Percentiles rank a stretch among this genome's conserved stretches.
phyloP scores from a whole-genome alignment of 2,113 vertebrate genomes.

The Pycnonotus jocosus region DNA sequence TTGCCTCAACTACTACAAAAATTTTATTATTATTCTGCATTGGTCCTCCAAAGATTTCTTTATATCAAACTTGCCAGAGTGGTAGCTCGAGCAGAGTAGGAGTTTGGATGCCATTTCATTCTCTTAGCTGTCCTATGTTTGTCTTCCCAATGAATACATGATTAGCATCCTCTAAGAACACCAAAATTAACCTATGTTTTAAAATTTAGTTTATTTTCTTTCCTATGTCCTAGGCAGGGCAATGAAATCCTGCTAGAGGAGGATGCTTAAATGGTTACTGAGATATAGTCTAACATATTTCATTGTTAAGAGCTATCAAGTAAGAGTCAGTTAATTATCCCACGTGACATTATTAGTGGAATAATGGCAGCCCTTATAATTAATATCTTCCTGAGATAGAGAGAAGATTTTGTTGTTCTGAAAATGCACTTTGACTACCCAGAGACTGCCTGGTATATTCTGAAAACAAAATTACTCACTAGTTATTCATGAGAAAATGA shows the following conservation, averaged over 20 bases:
- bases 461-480: slow-evolving; percentile 3
- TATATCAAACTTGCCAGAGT: background rate
- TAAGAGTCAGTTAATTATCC: background rate
- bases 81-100: background rate
- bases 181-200: background rate
- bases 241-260: background rate
- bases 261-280: background rate
- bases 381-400: slow-evolving; percentile 13
- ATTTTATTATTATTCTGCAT: background rate
- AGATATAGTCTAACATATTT: slow-evolving; percentile 24
- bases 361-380: slow-evolving; percentile 38
- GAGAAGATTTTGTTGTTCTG: background rate
- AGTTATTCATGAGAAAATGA: slow-evolving; percentile 42
- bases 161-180: background rate
- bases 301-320: slow-evolving; percentile 4
- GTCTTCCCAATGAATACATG: background rate
- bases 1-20: background rate
- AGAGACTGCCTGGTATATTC: background rate
- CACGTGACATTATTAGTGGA: background rate
- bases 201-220: background rate
- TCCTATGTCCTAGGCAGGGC: background rate
- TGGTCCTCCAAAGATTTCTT: slow-evolving; percentile 2
- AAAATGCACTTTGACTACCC: background rate
- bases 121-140: background rate
- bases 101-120: background rate